These are phyloP conservation scores for Lepidocolaptes lacrymiger DNA, from an alignment of 2,797 vertebrate species.

Conservation along the genomic window DNA sequence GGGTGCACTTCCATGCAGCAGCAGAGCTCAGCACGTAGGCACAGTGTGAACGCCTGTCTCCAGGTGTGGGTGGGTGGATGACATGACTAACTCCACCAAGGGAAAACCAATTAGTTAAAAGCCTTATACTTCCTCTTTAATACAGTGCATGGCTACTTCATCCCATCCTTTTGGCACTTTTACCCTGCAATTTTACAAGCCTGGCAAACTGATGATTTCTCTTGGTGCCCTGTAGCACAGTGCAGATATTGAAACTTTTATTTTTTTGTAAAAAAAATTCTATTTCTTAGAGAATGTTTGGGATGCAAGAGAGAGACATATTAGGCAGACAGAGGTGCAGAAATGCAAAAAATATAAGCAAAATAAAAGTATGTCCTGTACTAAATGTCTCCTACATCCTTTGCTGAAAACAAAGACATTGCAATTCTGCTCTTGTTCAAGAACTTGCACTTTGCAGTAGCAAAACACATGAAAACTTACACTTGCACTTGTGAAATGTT, in stretches of 20 bases:
- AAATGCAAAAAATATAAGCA: background rate
- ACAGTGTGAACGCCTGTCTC: background rate
- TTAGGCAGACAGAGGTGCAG: background rate
- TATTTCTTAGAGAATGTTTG: background rate
- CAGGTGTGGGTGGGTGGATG: background rate
- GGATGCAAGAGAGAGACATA: background rate
- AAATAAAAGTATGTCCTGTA: background rate
- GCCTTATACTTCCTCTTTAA: background rate
- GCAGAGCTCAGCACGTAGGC: rapidly evolving
- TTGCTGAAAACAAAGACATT: background rate
- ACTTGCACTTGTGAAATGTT: background rate
- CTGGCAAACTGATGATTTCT: background rate
- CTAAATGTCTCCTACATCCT: background rate
- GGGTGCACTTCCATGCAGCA: background rate
- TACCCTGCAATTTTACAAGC: background rate
- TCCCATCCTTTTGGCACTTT: background rate
- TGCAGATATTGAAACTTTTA: background rate
- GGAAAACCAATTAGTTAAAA: background rate
- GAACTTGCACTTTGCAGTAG: background rate
- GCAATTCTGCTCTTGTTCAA: background rate
- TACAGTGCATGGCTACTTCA: background rate
- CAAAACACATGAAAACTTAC: background rate
- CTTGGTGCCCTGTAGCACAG: background rate
- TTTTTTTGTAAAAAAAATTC: background rate
- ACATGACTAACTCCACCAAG: background rate